Evolutionary conservation across 1,140 invertebrate species (phyloP).

Genomic region (Hyphantria cunea): DNA sequence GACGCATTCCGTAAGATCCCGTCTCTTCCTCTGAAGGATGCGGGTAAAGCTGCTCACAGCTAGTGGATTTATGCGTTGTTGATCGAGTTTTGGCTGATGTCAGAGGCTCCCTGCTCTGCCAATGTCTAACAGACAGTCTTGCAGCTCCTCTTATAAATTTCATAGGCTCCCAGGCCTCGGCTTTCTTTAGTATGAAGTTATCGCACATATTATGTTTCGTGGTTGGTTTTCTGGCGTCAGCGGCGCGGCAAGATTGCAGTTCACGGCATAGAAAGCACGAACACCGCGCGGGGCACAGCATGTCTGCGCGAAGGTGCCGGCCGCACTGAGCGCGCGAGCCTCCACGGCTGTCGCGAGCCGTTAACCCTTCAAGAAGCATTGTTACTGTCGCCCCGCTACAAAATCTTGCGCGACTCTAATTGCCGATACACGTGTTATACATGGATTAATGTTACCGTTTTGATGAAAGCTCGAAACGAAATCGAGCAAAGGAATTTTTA

Average conservation of each 20-base stretch:
- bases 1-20: conserved; percentile 66
- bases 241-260: conserved; percentile 77
- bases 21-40: conserved; percentile 70
- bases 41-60: conserved; percentile 75
- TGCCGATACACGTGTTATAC: conserved; percentile 42
- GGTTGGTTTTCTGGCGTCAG: conserved; percentile 65
- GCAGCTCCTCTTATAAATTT: conserved; percentile 81
- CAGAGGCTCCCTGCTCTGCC: conserved; percentile 71
- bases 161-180: conserved; percentile 81
- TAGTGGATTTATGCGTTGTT: conserved; percentile 77
- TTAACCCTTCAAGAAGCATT: conserved; percentile 52
- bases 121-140: conserved; percentile 75
- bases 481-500: conserved; percentile 19
- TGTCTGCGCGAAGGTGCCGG: conserved; percentile 66
- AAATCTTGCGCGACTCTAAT: conserved; percentile 40
- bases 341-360: conserved; percentile 35
- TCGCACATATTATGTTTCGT: conserved; percentile 73
- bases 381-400: conserved; percentile 66
- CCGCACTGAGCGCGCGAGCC: conserved; percentile 56
- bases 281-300: conserved; percentile 82
- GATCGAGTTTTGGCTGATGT: conserved; percentile 58
- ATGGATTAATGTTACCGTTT: conserved; percentile 65
- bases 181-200: conserved; percentile 83
- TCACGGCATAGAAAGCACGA: conserved; percentile 84
- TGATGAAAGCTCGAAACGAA: conserved; percentile 30